Conservation (phyloP, 2,113 vertebrate species). For the Bombycilla garrulus region DNA sequence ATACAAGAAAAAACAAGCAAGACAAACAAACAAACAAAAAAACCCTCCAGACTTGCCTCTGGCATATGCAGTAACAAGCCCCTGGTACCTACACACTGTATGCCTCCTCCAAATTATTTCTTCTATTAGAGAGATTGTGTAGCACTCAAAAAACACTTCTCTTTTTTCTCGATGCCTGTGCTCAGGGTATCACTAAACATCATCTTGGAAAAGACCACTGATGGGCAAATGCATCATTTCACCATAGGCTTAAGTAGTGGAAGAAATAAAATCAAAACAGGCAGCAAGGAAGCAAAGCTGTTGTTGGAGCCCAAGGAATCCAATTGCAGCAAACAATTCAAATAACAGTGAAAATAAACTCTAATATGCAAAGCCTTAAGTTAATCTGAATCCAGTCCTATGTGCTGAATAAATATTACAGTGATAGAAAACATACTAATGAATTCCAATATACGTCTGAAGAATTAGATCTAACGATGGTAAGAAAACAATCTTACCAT, state of each 20-base stretch:
- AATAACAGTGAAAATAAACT: background rate
- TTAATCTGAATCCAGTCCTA: background rate
- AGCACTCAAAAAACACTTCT: background rate
- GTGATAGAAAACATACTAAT: background rate
- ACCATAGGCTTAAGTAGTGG: background rate
- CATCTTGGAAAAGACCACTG: background rate
- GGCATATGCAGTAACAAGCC: background rate
- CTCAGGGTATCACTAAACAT: background rate
- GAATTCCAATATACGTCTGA: background rate
- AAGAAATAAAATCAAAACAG: background rate
- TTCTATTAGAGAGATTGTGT: background rate
- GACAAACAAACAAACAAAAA: background rate
- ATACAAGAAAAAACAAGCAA: background rate
- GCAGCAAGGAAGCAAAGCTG: background rate
- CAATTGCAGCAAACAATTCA: background rate
- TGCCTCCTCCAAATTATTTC: background rate
- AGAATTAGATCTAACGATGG: background rate
- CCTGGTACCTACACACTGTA: background rate
- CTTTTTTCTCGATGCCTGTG: background rate
- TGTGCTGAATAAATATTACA: background rate
- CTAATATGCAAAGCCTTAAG: background rate
- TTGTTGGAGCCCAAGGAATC: background rate
- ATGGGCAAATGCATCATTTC: background rate
- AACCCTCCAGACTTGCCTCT: background rate
- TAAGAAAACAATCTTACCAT: background rate